A percentile compares a stretch with the other conserved stretches of the same genome.
Conservation (phyloP, 2,797 vertebrate genomes). For the Australoheros facetus region DNA sequence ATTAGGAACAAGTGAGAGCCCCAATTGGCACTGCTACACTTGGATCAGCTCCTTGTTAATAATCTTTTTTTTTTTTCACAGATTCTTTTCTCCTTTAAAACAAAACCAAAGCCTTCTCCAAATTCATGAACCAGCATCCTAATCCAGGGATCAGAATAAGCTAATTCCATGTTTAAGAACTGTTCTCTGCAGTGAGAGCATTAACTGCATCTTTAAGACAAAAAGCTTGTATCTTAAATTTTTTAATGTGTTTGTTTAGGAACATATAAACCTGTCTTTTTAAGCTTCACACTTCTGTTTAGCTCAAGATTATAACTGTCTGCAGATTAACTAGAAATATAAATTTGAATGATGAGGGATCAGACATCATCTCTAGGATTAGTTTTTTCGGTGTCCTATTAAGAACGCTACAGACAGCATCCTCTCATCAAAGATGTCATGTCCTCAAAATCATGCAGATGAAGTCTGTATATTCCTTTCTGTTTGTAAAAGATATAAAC, state of each 20-base stretch:
- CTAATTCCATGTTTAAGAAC: background rate
- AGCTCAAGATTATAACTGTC: background rate
- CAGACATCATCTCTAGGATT: background rate
- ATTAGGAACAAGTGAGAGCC: background rate
- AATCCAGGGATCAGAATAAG: background rate
- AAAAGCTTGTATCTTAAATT: background rate
- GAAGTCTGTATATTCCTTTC: background rate
- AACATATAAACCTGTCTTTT: background rate
- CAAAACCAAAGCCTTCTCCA: background rate
- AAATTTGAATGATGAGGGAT: background rate
- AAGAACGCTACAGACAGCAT: background rate
- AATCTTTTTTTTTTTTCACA: background rate
- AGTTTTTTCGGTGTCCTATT: background rate
- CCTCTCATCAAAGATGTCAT: background rate
- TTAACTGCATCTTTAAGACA: background rate
- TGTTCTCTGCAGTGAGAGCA: background rate
- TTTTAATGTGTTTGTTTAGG: background rate
- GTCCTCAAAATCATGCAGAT: background rate
- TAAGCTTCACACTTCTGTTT: background rate
- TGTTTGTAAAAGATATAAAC: background rate
- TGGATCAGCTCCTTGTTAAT: background rate
- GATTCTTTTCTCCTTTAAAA: slow-evolving; percentile 8
- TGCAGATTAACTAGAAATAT: background rate
- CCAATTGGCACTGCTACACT: background rate
- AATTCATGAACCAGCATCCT: background rate